A percentile compares a stretch with the other conserved stretches of the same genome.
Evolutionary conservation across 2,797 vertebrate genomes (phyloP).

Genomic region (Urosaurus nigricauda): DNA sequence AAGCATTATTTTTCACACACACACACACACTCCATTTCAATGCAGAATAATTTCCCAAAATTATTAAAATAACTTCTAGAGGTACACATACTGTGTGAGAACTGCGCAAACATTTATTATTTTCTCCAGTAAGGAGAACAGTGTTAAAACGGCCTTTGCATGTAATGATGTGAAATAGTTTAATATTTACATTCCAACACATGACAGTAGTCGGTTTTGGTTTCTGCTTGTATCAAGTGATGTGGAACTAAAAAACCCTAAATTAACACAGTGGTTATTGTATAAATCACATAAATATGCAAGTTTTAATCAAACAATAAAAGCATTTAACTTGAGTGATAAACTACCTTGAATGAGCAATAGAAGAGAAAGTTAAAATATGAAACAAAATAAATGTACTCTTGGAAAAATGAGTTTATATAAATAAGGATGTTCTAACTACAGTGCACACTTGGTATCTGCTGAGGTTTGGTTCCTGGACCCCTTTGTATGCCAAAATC

Average conservation of each 20-base stretch:
- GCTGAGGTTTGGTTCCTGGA: too few relatives aligned
- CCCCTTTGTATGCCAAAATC: too few relatives aligned
- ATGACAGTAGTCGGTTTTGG: neutral
- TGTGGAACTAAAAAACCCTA: conserved; percentile 4
- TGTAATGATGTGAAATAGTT: too few relatives aligned
- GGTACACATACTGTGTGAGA: too few relatives aligned
- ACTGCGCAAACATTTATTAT: too few relatives aligned
- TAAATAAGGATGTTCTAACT: neutral
- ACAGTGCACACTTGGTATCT: too few relatives aligned
- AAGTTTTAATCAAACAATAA: conserved; percentile 25
- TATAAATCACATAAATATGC: conserved; percentile 22
- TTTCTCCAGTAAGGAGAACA: too few relatives aligned
- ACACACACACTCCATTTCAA: too few relatives aligned
- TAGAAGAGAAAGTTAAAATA: conserved; percentile 14
- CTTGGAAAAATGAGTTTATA: conserved; percentile 1
- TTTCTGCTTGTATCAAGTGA: neutral
- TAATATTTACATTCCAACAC: neutral
- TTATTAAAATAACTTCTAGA: too few relatives aligned
- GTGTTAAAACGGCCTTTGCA: too few relatives aligned
- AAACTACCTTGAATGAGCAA: conserved; percentile 15
- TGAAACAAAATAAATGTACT: conserved; percentile 6
- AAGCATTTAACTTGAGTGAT: conserved; percentile 17
- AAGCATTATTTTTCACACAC: too few relatives aligned
- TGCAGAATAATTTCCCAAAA: too few relatives aligned
- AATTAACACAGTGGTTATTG: neutral